Conservation (phyloP, 2,888 invertebrate genomes). For the Cryptops parisi region DNA sequence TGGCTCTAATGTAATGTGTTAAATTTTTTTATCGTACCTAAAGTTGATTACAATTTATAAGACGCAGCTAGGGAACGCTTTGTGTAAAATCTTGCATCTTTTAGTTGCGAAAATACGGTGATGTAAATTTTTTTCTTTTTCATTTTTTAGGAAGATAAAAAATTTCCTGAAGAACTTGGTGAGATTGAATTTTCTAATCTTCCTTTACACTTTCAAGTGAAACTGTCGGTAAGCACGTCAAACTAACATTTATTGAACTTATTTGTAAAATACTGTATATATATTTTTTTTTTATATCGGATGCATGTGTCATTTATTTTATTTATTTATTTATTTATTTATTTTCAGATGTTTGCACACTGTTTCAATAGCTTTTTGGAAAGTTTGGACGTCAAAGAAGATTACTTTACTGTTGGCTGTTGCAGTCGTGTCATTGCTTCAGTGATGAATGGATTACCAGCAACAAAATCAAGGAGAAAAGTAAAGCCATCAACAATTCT, state of each 20-base stretch:
- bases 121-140: background rate
- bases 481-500: conserved; percentile 26
- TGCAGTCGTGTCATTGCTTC: conserved; percentile 46
- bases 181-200: background rate
- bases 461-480: conserved; percentile 41
- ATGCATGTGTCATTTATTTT: too few relatives aligned
- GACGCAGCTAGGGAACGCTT: too few relatives aligned
- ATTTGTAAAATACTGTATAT: too few relatives aligned
- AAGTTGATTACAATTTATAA: too few relatives aligned
- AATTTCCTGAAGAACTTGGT: background rate
- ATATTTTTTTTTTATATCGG: too few relatives aligned
- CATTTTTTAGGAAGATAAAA: background rate
- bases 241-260: too few relatives aligned
- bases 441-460: conserved; percentile 43
- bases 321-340: too few relatives aligned
- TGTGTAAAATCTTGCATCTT: too few relatives aligned
- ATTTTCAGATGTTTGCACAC: conserved; percentile 20
- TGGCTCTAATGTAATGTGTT: too few relatives aligned
- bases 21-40: too few relatives aligned
- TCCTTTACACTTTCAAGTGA: background rate
- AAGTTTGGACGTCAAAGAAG: conserved; percentile 46
- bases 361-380: conserved; percentile 42
- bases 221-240: background rate
- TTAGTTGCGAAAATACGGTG: too few relatives aligned
- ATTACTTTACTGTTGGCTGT: conserved; percentile 48